Conservation (phyloP, 2,797 vertebrate species). For the Aotus griseimembra region DNA sequence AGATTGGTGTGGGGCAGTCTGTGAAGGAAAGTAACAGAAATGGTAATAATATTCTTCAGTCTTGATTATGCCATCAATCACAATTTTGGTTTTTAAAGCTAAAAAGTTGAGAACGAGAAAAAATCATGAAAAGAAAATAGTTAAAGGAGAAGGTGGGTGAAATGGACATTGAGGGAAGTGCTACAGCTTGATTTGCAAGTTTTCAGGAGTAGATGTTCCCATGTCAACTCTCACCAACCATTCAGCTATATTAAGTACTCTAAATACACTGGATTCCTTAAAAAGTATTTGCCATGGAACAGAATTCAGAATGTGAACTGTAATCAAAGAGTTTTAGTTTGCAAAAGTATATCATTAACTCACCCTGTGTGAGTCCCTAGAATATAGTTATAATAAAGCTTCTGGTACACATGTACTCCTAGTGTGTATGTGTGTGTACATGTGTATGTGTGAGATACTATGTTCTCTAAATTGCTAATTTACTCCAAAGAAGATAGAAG, state of each 20-base stretch:
- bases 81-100: not conserved
- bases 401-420: not conserved
- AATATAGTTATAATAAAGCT: not conserved
- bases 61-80: not conserved
- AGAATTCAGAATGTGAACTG: not conserved
- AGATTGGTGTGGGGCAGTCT: not conserved
- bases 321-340: not conserved
- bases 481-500: not conserved
- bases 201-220: not conserved
- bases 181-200: not conserved
- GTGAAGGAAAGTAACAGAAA: not conserved
- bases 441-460: not conserved
- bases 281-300: not conserved
- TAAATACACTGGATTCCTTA: not conserved
- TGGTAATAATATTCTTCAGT: not conserved
- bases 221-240: not conserved
- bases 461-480: not conserved
- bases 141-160: not conserved
- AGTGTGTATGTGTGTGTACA: not conserved
- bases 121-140: not conserved
- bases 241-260: not conserved
- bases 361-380: not conserved
- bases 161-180: not conserved
- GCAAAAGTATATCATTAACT: not conserved
- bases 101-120: not conserved